phyloP scores from a whole-genome alignment of 1,140 invertebrate genomes.

The Medauroidea extradentata region DNA sequence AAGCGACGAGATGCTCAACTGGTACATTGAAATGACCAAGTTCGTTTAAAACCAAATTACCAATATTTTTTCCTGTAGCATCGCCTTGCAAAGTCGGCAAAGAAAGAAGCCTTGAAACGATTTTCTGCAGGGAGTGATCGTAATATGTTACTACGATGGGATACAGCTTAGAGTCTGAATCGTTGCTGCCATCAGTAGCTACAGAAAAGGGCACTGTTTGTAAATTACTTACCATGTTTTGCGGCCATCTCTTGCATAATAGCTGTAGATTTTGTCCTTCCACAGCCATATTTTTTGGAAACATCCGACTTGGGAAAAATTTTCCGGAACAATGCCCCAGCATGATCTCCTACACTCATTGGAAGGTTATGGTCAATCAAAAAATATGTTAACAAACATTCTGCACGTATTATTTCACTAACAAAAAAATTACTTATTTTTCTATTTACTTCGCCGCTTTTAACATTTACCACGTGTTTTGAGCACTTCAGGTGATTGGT shows the following conservation, averaged over 20 bases:
- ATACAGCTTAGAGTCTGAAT: not conserved
- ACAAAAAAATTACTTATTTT: no score
- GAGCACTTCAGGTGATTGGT: no score
- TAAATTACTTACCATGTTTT: not conserved
- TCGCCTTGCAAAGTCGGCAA: not conserved
- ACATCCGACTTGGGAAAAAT: not conserved
- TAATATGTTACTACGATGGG: slow-evolving; percentile 1
- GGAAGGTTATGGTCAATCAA: not conserved
- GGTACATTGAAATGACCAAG: no score
- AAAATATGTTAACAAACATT: not conserved
- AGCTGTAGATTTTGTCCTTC: not conserved
- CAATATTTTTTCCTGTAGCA: slow-evolving; percentile 2
- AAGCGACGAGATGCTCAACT: not conserved
- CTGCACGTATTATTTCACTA: not conserved
- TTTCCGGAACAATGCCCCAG: not conserved
- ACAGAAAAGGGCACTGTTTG: not conserved
- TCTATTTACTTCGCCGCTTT: no score
- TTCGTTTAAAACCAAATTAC: not conserved
- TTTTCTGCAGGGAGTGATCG: not conserved
- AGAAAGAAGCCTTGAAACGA: not conserved
- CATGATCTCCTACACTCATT: not conserved
- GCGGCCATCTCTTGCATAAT: not conserved
- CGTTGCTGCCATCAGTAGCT: not conserved
- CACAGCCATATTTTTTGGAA: not conserved
- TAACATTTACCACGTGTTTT: no score